Percentiles rank a stretch among this genome's conserved stretches.
phyloP scores from a whole-genome alignment of 1,140 invertebrate species.

The Amyelois transitella region DNA sequence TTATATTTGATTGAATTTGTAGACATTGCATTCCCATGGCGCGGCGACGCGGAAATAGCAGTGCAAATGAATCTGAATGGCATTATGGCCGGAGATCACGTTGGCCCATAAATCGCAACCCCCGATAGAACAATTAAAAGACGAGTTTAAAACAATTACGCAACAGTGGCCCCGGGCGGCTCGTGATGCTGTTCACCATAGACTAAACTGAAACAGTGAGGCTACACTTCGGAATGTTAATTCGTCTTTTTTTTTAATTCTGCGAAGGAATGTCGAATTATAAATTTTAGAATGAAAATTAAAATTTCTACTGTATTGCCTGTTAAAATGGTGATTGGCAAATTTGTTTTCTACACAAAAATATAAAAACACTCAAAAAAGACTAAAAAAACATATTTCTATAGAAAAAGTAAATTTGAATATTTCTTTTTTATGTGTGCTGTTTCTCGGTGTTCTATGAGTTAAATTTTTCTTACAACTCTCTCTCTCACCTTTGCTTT shows the following conservation, averaged over 20 bases:
- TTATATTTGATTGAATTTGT: slow-evolving; percentile 58
- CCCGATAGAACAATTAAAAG: slow-evolving; percentile 74
- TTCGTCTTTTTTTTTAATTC: neutral
- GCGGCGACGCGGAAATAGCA: slow-evolving; percentile 61
- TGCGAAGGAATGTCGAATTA: neutral
- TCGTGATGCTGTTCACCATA: slow-evolving; percentile 42
- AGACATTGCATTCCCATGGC: slow-evolving; percentile 49
- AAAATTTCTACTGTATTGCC: no score
- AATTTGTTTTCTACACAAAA: no score
- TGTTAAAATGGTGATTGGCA: no score
- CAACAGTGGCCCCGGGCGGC: slow-evolving; percentile 54
- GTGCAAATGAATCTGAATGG: slow-evolving; percentile 59
- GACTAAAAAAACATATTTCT: no score
- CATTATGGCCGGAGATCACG: slow-evolving; percentile 58
- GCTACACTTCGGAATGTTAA: neutral
- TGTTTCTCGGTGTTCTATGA: no score
- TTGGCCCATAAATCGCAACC: slow-evolving; percentile 63
- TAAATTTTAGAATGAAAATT: neutral
- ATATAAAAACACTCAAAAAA: no score
- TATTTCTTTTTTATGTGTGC: no score
- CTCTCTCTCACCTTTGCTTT: no score
- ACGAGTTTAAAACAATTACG: slow-evolving; percentile 73
- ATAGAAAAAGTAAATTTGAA: no score
- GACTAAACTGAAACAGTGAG: slow-evolving; percentile 16
- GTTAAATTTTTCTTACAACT: no score